Conservation (phyloP, 2,888 invertebrate species). For the Drosophila kambysellisi region DNA sequence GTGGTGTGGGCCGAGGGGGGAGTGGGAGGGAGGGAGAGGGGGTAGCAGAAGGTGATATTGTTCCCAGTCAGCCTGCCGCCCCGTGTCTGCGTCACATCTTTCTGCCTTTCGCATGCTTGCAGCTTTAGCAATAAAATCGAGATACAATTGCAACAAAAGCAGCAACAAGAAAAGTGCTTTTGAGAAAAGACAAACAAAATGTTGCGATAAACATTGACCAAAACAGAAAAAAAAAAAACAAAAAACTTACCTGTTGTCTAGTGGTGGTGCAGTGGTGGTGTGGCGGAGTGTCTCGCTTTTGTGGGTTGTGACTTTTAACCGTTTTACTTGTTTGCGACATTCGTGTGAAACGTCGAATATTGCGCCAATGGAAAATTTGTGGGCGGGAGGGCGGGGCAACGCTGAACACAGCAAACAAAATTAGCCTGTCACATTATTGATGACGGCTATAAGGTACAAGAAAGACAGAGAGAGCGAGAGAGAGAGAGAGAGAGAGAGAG, state of each 20-base stretch:
- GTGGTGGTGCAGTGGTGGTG: not conserved
- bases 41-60: not conserved
- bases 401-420: constrained; percentile 1
- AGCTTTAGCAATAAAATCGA: constrained; percentile 70
- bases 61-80: not conserved
- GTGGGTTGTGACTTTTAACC: not conserved
- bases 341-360: constrained; percentile 37
- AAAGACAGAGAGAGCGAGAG: not conserved
- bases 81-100: constrained; percentile 10
- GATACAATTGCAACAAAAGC: constrained; percentile 50
- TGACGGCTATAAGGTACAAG: constrained; percentile 61
- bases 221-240: not conserved
- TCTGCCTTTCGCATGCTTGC: constrained; percentile 60
- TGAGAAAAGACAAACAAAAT: constrained; percentile 62
- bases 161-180: constrained; percentile 16
- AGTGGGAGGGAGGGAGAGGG: too few species aligned
- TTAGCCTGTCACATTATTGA: constrained; percentile 46
- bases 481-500: too few species aligned
- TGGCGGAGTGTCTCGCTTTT: not conserved
- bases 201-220: constrained; percentile 63
- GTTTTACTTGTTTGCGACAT: constrained; percentile 21
- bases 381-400: not conserved
- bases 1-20: not conserved
- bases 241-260: constrained; percentile 41
- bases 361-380: not conserved